Evolutionary conservation across 2,797 vertebrate species (phyloP), one percentile per base, ranked within the genome.

Genomic region (Triplophysa bombifrons): DNA sequence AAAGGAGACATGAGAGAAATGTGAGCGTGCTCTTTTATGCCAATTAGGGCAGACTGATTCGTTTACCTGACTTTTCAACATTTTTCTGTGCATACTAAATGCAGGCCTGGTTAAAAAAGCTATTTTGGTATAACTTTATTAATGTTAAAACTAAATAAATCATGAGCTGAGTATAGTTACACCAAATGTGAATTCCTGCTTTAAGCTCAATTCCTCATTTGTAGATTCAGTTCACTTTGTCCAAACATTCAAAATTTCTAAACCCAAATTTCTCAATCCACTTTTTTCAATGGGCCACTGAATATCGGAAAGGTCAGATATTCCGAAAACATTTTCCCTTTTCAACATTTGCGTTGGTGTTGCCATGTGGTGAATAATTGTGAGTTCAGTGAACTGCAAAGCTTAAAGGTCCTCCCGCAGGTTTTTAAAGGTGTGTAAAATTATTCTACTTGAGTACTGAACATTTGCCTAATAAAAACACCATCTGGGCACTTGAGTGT

Each of bases 391-490:
- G 78, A 80, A 87, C 86, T 86, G 74, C 9, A 38, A 77, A 65
- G 80, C 85, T 87, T 25, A 8, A 64, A 88, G 87, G 85, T 86
- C 80, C 60, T 72, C 76, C 86, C 84, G 72, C 83, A 86, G 83
- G n/a, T 75, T 87, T 90, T 53, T 46, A 76, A 85, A 88, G 48
- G 67, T 80, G 73, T 85, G 85, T 86, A 87, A 2, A 90, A 91
- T 89, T 88, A 88, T 91, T 91, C 86, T 83, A 88, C 85, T 91
- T 85, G 88, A 92, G 88, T 87, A 86, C 82, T 27, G 48, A 90
- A 88, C 82, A 86, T 87, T 89, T 88, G 85, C 85, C 84, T 88
- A 90, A 90, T 91, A 92, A 90, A 91, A 91, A 92, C 86, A 91
- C 87, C 91, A 92, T 92, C 88, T 91, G 90, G 88, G 87, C 82